phyloP scores from a whole-genome alignment of 1,140 invertebrate species.

The Cylas formicarius region DNA sequence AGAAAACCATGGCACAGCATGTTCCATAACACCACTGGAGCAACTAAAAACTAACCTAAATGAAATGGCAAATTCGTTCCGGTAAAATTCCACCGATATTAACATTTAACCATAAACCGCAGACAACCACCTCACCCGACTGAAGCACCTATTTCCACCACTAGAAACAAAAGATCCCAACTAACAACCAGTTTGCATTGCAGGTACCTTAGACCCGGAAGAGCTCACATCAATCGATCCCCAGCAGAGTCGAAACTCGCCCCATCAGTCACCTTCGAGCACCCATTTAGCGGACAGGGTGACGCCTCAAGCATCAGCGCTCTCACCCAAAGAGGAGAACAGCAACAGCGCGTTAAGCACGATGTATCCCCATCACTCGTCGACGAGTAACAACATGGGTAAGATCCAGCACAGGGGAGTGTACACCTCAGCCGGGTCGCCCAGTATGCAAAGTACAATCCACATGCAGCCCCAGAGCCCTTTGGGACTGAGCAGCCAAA shows the following conservation, averaged over 20 bases:
- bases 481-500: slow-evolving; percentile 27
- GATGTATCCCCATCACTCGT: slow-evolving; percentile 49
- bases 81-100: no score
- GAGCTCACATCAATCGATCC: slow-evolving; percentile 66
- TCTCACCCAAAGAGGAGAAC: slow-evolving; percentile 63
- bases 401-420: slow-evolving; percentile 40
- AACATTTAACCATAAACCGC: not conserved
- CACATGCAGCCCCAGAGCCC: slow-evolving; percentile 33
- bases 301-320: slow-evolving; percentile 41
- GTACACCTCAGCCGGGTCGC: slow-evolving; percentile 34
- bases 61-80: no score
- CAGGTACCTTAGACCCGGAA: slow-evolving; percentile 70
- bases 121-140: slow-evolving; percentile 1
- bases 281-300: slow-evolving; percentile 39
- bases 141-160: not conserved
- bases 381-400: slow-evolving; percentile 38
- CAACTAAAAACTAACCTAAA: no score
- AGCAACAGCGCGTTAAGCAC: slow-evolving; percentile 55
- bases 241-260: slow-evolving; percentile 37
- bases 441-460: slow-evolving; percentile 28
- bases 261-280: slow-evolving; percentile 34
- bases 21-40: no score
- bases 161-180: slow-evolving; percentile 1
- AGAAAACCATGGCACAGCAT: no score
- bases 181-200: slow-evolving; percentile 31